Evolutionary conservation across 2,797 vertebrate genomes (phyloP).

Genomic region (Anguilla pacifica): DNA sequence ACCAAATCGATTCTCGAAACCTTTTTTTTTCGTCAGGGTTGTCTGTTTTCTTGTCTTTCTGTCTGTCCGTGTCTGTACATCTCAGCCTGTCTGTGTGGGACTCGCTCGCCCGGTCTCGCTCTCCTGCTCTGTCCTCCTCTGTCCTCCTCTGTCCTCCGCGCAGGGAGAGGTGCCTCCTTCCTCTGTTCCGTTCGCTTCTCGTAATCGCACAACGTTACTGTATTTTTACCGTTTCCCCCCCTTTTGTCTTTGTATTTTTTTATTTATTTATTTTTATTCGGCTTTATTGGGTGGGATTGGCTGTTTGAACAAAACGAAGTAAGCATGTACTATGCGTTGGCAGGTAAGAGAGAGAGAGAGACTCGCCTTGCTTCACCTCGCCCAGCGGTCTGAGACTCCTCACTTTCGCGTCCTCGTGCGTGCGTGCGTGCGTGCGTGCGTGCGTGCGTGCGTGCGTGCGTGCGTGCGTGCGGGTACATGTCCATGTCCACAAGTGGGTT

Average conservation of each 20-base stretch:
- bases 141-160: background rate
- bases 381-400: background rate
- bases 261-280: constrained; percentile 51
- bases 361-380: background rate
- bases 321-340: constrained; percentile 61
- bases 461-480: background rate
- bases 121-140: background rate
- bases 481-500: background rate
- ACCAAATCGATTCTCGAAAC: background rate
- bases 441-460: background rate
- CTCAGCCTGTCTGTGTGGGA: background rate
- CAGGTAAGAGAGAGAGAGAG: constrained; percentile 17
- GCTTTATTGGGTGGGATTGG: constrained; percentile 45
- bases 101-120: no score
- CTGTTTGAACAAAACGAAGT: constrained; percentile 46
- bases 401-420: background rate
- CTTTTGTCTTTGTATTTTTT: constrained; percentile 44
- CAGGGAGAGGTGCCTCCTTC: constrained; percentile 19
- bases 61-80: background rate
- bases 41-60: background rate
- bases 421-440: background rate
- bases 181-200: constrained; percentile 42
- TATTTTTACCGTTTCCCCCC: constrained; percentile 35
- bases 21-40: background rate
- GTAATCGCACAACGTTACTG: constrained; percentile 50